Percentiles rank a stretch among this genome's conserved stretches.
These are phyloP conservation scores for Desmophyllum pertusum DNA, from an alignment of 92 coral and sea anemone genomes.

Conservation along the genomic window DNA sequence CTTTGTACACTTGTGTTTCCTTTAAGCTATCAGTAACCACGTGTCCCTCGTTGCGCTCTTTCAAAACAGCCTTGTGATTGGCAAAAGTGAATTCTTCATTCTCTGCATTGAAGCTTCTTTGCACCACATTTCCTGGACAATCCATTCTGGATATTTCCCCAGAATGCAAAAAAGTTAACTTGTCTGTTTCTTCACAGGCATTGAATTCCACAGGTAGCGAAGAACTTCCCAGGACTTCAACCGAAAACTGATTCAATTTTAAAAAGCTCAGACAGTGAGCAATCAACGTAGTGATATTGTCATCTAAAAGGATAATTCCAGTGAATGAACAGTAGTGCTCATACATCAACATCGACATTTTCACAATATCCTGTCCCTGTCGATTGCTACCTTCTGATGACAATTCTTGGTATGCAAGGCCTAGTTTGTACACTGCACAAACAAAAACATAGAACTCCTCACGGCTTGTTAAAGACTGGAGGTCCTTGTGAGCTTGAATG, in stretches of 20 bases:
- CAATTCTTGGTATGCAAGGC: slow-evolving; percentile 55
- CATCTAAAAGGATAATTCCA: slow-evolving; percentile 58
- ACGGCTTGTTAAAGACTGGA: slow-evolving; percentile 83
- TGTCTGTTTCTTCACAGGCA: background rate
- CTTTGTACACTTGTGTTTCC: slow-evolving; percentile 11
- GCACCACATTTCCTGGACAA: background rate
- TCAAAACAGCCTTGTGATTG: slow-evolving; percentile 12
- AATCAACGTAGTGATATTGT: slow-evolving; percentile 44
- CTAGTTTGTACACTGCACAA: slow-evolving; percentile 74
- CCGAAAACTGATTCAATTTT: slow-evolving; percentile 53
- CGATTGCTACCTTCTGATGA: slow-evolving; percentile 23
- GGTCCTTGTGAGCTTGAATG: slow-evolving; percentile 80
- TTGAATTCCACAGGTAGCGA: background rate
- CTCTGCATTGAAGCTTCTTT: background rate
- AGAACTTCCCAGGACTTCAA: background rate
- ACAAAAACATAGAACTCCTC: slow-evolving; percentile 86
- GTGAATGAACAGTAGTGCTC: slow-evolving; percentile 85
- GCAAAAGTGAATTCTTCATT: slow-evolving; percentile 15
- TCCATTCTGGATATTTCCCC: slow-evolving; percentile 1
- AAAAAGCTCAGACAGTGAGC: slow-evolving; percentile 46
- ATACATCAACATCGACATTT: slow-evolving; percentile 65
- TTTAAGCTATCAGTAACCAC: slow-evolving; percentile 2
- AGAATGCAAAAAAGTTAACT: background rate
- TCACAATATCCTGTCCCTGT: slow-evolving; percentile 46
- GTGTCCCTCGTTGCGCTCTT: slow-evolving; percentile 1